phyloP scores from a whole-genome alignment of 2,797 vertebrate species.

The Bradypodion pumilum region DNA sequence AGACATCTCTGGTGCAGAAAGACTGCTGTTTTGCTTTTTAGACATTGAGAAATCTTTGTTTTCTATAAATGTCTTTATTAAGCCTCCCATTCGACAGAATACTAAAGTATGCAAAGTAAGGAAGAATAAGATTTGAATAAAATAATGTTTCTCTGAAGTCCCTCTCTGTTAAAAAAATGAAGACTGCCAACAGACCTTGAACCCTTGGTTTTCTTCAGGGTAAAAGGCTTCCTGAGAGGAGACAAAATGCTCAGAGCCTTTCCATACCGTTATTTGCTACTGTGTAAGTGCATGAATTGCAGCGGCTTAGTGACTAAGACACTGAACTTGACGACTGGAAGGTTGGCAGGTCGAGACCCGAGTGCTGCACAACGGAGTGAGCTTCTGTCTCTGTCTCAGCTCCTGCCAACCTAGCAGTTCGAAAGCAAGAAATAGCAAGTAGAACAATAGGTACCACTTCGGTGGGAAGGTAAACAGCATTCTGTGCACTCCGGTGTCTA shows the following conservation, averaged over 20 bases:
- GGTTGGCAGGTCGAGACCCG: too few species aligned
- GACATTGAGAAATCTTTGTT: background rate
- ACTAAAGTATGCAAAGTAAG: background rate
- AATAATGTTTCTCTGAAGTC: background rate
- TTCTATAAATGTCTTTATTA: background rate
- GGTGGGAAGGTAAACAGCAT: too few species aligned
- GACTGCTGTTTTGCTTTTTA: background rate
- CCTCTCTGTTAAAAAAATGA: background rate
- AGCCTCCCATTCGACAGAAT: background rate
- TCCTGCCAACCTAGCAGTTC: too few species aligned
- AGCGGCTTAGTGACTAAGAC: too few species aligned
- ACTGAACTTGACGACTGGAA: too few species aligned
- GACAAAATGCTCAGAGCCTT: background rate
- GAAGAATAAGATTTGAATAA: background rate
- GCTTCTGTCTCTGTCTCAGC: too few species aligned
- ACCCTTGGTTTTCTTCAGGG: conserved; percentile 32
- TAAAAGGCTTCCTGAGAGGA: conserved; percentile 37
- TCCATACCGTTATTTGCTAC: background rate
- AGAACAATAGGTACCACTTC: too few species aligned
- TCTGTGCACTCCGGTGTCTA: too few species aligned
- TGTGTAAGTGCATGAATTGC: too few species aligned
- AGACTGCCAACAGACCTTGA: background rate
- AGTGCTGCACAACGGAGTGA: too few species aligned
- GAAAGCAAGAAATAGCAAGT: too few species aligned
- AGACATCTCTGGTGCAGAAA: background rate